A percentile compares a stretch with the other conserved stretches of the same genome.
Evolutionary conservation across 2,888 invertebrate genomes (phyloP).

Genomic region (Spisula subtruncata): DNA sequence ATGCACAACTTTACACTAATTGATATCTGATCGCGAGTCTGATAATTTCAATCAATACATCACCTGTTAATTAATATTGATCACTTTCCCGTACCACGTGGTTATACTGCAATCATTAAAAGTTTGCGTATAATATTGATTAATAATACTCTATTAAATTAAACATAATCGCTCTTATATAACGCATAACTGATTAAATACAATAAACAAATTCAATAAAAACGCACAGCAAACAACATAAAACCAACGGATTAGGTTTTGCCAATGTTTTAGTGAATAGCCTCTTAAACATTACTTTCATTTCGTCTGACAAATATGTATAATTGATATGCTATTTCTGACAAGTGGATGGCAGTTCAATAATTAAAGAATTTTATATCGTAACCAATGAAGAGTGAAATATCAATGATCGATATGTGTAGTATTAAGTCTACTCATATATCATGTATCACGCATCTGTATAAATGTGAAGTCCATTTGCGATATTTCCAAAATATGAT

Average conservation of each 20-base stretch:
- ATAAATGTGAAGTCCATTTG: not conserved
- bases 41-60: not conserved
- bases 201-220: not conserved
- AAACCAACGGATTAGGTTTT: not conserved
- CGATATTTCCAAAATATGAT: slow-evolving; percentile 4
- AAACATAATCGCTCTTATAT: not conserved
- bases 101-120: not conserved
- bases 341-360: not conserved
- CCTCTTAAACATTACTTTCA: not conserved
- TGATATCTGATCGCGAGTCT: not conserved
- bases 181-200: not conserved
- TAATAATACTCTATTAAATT: not conserved
- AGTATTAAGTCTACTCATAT: not conserved
- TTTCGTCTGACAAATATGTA: not conserved
- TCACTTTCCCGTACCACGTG: not conserved
- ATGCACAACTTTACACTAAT: not conserved
- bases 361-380: slow-evolving; percentile 1
- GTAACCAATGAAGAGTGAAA: not conserved
- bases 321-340: not conserved
- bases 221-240: not conserved
- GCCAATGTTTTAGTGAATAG: not conserved
- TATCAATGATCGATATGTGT: not conserved
- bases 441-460: too few relatives aligned
- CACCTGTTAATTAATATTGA: not conserved
- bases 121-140: not conserved